Evolutionary conservation across 2,113 vertebrate species (phyloP).

Genomic region (Eudyptes chrysolophus): DNA sequence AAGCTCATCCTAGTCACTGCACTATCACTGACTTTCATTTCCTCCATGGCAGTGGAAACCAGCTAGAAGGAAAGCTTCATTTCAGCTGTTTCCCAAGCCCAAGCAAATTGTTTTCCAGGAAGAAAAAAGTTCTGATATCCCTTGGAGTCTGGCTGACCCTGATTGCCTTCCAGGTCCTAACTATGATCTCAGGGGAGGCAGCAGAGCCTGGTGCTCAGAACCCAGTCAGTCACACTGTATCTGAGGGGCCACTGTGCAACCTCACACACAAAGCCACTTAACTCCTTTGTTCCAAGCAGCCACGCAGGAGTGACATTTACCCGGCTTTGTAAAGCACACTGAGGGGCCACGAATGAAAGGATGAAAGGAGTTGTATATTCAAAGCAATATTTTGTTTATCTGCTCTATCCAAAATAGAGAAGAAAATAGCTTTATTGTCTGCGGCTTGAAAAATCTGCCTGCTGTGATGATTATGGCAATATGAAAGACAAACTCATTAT

Average conservation of each 20-base stretch:
- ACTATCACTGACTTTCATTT: not conserved
- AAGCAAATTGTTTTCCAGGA: not conserved
- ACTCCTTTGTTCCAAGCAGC: not conserved
- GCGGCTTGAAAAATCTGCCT: not conserved
- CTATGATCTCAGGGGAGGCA: not conserved
- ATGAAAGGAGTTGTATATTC: not conserved
- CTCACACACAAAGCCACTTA: not conserved
- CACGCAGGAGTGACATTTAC: not conserved
- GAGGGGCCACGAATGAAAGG: not conserved
- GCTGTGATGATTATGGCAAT: not conserved
- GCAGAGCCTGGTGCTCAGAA: not conserved
- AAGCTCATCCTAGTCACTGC: not conserved
- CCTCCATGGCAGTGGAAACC: not conserved
- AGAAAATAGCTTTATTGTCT: not conserved
- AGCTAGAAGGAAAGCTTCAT: not conserved
- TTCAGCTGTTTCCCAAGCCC: not conserved
- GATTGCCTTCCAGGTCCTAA: not conserved
- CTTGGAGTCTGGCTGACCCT: not conserved
- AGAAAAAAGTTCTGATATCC: not conserved
- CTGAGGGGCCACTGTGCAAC: not conserved
- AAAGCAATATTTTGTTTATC: not conserved
- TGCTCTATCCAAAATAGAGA: not conserved
- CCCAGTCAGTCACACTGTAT: fast-evolving
- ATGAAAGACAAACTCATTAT: not conserved
- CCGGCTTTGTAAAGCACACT: not conserved